Evolutionary conservation across 2,888 invertebrate species (phyloP).

Genomic region (Oasisia sp.): DNA sequence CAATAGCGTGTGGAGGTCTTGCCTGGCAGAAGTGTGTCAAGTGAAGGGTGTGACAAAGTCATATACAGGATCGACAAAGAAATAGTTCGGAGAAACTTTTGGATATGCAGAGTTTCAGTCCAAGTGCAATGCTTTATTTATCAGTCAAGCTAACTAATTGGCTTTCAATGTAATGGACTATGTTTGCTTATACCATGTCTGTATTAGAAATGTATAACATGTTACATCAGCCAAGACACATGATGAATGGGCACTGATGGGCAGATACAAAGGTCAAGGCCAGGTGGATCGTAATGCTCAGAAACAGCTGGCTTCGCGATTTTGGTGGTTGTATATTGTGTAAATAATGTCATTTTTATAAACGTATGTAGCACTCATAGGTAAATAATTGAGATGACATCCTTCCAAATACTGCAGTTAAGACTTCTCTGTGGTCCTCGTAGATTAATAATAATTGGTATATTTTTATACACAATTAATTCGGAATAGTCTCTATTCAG

Average conservation of each 20-base stretch:
- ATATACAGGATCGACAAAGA: neutral
- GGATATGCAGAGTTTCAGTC: neutral
- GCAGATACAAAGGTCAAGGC: neutral
- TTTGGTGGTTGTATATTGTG: neutral
- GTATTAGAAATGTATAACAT: neutral
- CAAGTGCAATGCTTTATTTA: slow-evolving; percentile 17
- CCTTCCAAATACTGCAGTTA: neutral
- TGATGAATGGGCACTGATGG: neutral
- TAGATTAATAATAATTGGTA: neutral
- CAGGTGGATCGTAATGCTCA: neutral
- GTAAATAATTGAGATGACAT: neutral
- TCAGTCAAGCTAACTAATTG: neutral
- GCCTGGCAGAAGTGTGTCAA: slow-evolving; percentile 55
- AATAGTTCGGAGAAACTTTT: neutral
- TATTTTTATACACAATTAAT: neutral
- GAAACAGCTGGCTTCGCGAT: neutral
- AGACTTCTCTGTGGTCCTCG: neutral
- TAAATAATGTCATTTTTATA: slow-evolving; percentile 6
- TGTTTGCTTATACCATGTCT: neutral
- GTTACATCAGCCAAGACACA: neutral
- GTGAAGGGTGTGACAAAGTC: neutral
- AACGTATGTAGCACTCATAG: neutral
- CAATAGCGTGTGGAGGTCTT: slow-evolving; percentile 81
- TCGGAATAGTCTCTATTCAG: neutral
- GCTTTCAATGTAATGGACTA: neutral